Conservation (phyloP, 2,888 invertebrate genomes). For the Unio pictorum region DNA sequence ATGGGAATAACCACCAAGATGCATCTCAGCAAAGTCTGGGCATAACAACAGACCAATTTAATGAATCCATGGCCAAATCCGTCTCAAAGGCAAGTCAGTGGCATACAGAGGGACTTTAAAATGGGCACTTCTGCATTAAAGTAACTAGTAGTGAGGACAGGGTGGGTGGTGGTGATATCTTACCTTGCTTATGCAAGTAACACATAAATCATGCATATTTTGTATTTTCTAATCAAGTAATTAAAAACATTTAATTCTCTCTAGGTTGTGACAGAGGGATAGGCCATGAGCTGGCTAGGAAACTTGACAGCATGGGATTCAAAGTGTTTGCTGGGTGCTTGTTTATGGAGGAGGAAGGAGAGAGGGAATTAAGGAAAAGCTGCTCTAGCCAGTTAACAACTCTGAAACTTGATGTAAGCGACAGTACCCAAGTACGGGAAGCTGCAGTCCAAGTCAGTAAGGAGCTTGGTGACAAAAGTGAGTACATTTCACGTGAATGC, state of each 20-base stretch:
- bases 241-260: background rate
- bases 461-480: constrained; percentile 43
- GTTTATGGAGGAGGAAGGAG: constrained; percentile 43
- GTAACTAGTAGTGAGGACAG: no score
- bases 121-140: no score
- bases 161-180: no score
- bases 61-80: no score
- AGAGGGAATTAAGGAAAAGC: constrained; percentile 24
- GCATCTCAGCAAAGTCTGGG: no score
- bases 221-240: no score
- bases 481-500: constrained; percentile 5
- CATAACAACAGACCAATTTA: no score
- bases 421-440: constrained; percentile 36
- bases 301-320: constrained; percentile 53
- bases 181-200: no score
- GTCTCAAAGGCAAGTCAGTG: no score
- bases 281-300: constrained; percentile 53
- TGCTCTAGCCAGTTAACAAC: constrained; percentile 48
- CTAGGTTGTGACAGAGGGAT: constrained; percentile 65
- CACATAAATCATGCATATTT: no score
- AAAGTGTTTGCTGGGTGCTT: constrained; percentile 64
- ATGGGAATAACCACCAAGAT: no score
- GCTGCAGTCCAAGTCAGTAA: constrained; percentile 39
- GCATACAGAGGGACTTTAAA: no score
- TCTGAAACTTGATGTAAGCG: constrained; percentile 58